Evolutionary conservation across 1,140 invertebrate genomes (phyloP), one percentile per base, ranked within the genome.

Genomic region (Hylaeus anthracinus): DNA sequence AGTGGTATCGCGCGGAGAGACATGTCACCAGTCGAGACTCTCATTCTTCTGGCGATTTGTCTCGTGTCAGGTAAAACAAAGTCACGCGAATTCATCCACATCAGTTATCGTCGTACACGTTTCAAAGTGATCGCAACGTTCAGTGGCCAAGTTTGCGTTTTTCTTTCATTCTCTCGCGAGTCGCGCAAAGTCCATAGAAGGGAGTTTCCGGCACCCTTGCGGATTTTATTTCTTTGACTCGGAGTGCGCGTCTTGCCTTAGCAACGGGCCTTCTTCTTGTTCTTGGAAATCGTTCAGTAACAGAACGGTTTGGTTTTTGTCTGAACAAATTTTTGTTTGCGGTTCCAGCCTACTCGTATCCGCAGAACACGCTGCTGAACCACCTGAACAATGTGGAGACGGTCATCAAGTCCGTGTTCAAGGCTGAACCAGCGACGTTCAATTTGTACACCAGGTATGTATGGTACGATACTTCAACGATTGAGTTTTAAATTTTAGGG

Each of bases 391-490:
- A 90, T 58, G 86, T 87, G 70, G 88, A 89, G 72, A 72, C 82
- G 3, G 81, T 87, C 72, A 82, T 90, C 63, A 86, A 89, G 41
- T 81, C 82, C 1, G 82, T 86, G 58, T 72, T 90, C 37, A 89
- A 89, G 48, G 43, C 80, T 10, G 90, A 91, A 75, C 90, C 90
- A 1, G 89, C 90, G 1, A 89, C 85, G 9, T 91, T 91, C n/a
- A 90, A 91, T 65, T 76, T 91, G 14, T 91, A 91, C 64, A 91
- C 89, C 45, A 91, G 90, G 90, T 91, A 83, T 14, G 72, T 64
- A 61, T 1, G 6, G 1, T 0, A 6, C 6, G 26, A 26, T 26
- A 26, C 26, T 26, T 26, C 26, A 26, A 26, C 26, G 26, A 26
- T 26, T 0, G 26, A 26, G 26, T 26, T 26, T 26, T 26, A 26